These are phyloP conservation scores for Sebastes reedi DNA, from an alignment of 2,797 vertebrate species.

Conservation along the genomic window DNA sequence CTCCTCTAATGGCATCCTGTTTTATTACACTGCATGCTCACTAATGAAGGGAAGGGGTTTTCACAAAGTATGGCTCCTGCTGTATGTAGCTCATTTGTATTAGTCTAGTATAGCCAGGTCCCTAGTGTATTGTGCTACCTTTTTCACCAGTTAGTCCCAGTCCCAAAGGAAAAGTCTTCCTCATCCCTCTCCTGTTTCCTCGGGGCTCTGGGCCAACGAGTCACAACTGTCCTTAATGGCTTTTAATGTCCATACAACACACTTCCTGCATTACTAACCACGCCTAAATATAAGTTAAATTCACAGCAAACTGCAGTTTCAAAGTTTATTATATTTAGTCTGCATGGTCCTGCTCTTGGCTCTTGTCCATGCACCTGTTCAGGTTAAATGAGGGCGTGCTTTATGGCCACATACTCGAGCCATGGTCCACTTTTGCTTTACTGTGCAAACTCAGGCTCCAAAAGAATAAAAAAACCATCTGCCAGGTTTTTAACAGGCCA, in stretches of 20 bases:
- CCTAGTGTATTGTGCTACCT: conserved; percentile 25
- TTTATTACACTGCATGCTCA: conserved; percentile 27
- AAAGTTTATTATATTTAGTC: not conserved
- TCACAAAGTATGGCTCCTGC: conserved; percentile 18
- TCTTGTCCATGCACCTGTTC: not conserved
- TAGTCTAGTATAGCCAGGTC: conserved; percentile 35
- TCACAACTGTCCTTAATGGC: conserved; percentile 29
- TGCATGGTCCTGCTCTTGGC: conserved; percentile 8
- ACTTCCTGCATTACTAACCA: not conserved
- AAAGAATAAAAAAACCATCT: not conserved
- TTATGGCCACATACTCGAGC: conserved; percentile 4
- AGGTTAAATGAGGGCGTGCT: conserved; percentile 13
- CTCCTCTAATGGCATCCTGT: conserved; percentile 17
- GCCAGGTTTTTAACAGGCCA: not conserved
- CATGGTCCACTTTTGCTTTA: conserved; percentile 8
- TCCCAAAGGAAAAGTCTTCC: conserved; percentile 31
- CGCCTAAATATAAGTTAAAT: not conserved
- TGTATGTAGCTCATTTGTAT: conserved; percentile 49
- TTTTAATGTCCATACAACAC: conserved; percentile 16
- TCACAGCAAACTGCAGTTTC: not conserved
- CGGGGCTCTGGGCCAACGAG: conserved; percentile 18
- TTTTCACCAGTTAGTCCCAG: conserved; percentile 40
- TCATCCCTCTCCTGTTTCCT: conserved; percentile 33
- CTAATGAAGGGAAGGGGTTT: conserved; percentile 26
- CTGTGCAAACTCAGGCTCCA: conserved; percentile 10